Conservation (phyloP, 2,888 invertebrate genomes). For the Micropterix aruncella region DNA sequence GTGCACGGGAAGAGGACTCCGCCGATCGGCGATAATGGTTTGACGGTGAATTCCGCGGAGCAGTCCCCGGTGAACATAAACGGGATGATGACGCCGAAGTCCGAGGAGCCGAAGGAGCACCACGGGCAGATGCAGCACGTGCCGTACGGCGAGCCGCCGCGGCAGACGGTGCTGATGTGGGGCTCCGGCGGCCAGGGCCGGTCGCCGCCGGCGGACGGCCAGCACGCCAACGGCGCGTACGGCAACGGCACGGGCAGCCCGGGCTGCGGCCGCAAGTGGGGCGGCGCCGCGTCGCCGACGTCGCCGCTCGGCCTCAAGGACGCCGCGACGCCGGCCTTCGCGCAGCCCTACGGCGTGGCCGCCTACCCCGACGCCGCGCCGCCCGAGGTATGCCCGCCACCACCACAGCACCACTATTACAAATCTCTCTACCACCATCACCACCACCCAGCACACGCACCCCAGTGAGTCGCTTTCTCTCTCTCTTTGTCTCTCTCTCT, state of each 20-base stretch:
- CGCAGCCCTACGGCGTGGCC: constrained; percentile 10
- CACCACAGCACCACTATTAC: constrained; percentile 18
- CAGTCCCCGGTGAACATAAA: constrained; percentile 45
- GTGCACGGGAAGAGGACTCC: constrained; percentile 20
- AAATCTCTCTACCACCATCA: constrained; percentile 23
- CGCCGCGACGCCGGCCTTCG: constrained; percentile 20
- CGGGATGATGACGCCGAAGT: constrained; percentile 32
- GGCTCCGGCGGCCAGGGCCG: constrained; percentile 41
- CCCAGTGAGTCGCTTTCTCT: constrained; percentile 14
- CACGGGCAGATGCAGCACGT: constrained; percentile 19
- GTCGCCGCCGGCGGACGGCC: neutral
- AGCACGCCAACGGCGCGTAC: constrained; percentile 25
- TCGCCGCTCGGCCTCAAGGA: constrained; percentile 22
- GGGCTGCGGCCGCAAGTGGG: constrained; percentile 12
- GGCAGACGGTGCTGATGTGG: constrained; percentile 93
- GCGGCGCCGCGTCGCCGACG: constrained; percentile 22
- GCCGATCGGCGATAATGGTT: constrained; percentile 35
- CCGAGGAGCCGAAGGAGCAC: constrained; percentile 29
- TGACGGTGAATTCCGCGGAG: constrained; percentile 45
- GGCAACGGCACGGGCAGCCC: constrained; percentile 3
- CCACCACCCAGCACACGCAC: constrained; percentile 27
- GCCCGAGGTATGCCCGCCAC: constrained; percentile 16
- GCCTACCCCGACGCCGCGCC: constrained; percentile 15
- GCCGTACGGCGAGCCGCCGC: constrained; percentile 43
- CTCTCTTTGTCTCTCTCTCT: constrained; percentile 22